Evolutionary conservation across 1,140 invertebrate species (phyloP).

Genomic region (Neodiprion fabricii): DNA sequence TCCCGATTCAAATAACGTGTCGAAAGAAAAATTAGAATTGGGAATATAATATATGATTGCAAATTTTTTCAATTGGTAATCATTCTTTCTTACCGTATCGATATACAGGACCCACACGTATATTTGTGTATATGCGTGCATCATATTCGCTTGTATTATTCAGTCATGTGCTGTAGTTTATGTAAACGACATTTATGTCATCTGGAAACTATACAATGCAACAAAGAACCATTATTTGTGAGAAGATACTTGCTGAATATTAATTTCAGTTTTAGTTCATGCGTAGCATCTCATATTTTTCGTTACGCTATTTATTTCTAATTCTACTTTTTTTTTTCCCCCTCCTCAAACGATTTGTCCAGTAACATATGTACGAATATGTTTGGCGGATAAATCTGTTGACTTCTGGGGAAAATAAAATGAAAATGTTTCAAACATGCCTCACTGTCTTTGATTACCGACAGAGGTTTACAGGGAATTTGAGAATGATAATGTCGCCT

Average conservation of each 20-base stretch:
- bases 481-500: too few relatives aligned
- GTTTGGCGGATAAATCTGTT: too few relatives aligned
- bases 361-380: too few relatives aligned
- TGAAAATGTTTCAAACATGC: too few relatives aligned
- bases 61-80: neutral
- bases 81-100: neutral
- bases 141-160: neutral
- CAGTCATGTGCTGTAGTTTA: slow-evolving; percentile 26
- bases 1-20: neutral
- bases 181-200: slow-evolving; percentile 24
- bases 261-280: slow-evolving; percentile 28
- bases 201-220: slow-evolving; percentile 29
- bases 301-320: neutral
- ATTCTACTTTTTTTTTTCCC: too few relatives aligned
- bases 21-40: neutral
- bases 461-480: too few relatives aligned
- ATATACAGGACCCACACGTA: too few relatives aligned
- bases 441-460: too few relatives aligned
- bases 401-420: too few relatives aligned
- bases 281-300: neutral
- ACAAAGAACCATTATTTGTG: slow-evolving; percentile 29
- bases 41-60: neutral
- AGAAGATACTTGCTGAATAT: slow-evolving; percentile 28
- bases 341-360: too few relatives aligned
- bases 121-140: neutral